Evolutionary conservation across 2,797 vertebrate genomes (phyloP), one percentile per base, ranked within the genome.

Genomic region (Scarus forsteni): DNA sequence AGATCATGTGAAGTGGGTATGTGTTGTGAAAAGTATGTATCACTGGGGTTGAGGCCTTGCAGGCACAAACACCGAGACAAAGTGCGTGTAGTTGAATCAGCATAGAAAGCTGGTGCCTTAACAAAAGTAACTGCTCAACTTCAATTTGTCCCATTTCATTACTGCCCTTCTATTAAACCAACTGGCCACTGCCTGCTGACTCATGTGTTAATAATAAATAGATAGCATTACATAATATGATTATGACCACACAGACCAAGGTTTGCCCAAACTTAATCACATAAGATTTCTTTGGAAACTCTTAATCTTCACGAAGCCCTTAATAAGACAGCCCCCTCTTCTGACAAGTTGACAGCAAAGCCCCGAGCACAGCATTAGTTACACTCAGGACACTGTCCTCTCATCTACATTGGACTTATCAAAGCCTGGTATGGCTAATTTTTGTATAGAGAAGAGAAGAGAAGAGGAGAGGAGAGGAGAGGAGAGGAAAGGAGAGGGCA

Each of bases 161-260:
- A 42, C 55, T 72, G 57, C 51, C 51, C 45, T 46, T 39, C 67
- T 80, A 63, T 75, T 80, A 61, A 35, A 60, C 74, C 64, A 73
- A 61, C 61, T 43, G 60, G 65, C 78, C 66, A 18, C 75, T 60
- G 79, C 66, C 85, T 83, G 85, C 90, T 93, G 91, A 93, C 88
- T 93, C 87, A 89, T 84, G 72, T 75, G 10, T 85, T 85, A 66
- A 87, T 86, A 89, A 90, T 89, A 84, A 89, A 83, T 79, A 86
- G 75, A 85, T 66, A 57, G 60, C 40, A 73, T 91, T 93, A 82
- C 89, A 64, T 92, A 92, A 93, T 85, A 77, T 83, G 85, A 92
- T 90, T 89, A 89, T 59, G 56, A 73, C 69, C 77, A 78, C 73
- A 75, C 76, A 71, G 76, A 73, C 73, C 60, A 69, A 74, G 74